Base-by-base conservation (phyloP, 2,113 vertebrate genomes). In the Bostrychus sinensis region DNA sequence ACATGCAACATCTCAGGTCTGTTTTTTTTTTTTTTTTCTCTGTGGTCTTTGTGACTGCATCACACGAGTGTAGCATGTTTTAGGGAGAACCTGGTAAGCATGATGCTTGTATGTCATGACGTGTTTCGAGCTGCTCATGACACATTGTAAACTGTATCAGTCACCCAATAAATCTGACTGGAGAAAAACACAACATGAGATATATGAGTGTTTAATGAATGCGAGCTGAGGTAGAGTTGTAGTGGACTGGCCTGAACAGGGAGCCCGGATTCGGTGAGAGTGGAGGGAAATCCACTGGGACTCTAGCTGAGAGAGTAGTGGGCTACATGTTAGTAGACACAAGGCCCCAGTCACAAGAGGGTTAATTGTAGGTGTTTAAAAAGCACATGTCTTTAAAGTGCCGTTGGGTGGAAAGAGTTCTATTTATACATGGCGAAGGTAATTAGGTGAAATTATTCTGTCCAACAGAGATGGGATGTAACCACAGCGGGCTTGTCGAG, bases 391-490 rank as follows among this genome's bases (percentile, higher is more conserved):
- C 92, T 90, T 91, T 92, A 94, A 93, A 95, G 93, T 91, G 84
- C 74, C 80, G 86, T 85, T 87, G 81, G 89, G 90, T 88, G 94
- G 93, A 94, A 93, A 94, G 91, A 89, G 81, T 86, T 89, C 88
- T 96, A 94, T 96, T 95, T 95, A 95, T 94, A 95, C 92, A 85
- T 87, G 92, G 91, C 72, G 83, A 92, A 93, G 82, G 93, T 95
- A 97, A 96, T 95, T 94, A 96, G 94, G 93, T 94, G 94, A 96
- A 96, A 95, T 96, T 95, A 95, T 95, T 90, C 81, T 94, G 93
- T 87, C 90, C 91, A 89, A 89, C 89, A 81, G 83, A 75, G 91
- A 94, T 93, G 94, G 93, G 92, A 93, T 82, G 92, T 95, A 80
- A 90, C 86, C 92, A 73, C 80, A 82, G 80, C 50, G 23, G 59